A percentile compares a stretch with the other conserved stretches of the same genome.
Conservation (phyloP, 1,140 invertebrate species). For the Lycorma delicatula region DNA sequence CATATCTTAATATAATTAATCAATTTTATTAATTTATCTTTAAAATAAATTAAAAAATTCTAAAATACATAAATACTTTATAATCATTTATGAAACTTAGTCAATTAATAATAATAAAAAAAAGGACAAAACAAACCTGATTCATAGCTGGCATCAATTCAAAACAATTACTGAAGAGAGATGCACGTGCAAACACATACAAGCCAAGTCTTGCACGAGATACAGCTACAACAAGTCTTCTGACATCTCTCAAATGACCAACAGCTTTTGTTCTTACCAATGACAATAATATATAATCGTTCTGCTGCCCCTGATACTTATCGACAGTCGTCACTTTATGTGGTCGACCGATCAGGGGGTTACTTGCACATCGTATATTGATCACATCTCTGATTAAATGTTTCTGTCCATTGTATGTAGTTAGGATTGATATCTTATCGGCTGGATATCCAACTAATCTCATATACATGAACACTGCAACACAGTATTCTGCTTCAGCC, state of each 20-base stretch:
- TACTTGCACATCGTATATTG: constrained; percentile 85
- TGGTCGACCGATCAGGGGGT: constrained; percentile 93
- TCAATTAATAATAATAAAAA: too few species aligned
- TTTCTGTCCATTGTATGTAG: constrained; percentile 99
- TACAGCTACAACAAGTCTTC: constrained; percentile 95
- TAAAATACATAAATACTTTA: too few species aligned
- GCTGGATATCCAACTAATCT: constrained; percentile 93
- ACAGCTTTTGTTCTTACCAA: constrained; percentile 92
- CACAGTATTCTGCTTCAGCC: constrained; percentile 97
- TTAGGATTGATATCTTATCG: constrained; percentile 96
- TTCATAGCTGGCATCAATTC: constrained; percentile 93
- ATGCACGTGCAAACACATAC: constrained; percentile 89
- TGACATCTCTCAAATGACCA: constrained; percentile 92
- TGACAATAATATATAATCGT: constrained; percentile 95
- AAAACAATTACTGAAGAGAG: constrained; percentile 92
- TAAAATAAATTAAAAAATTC: too few species aligned
- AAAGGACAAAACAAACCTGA: too few species aligned
- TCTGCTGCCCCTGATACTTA: constrained; percentile 99
- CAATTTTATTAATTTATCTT: too few species aligned
- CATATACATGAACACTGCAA: constrained; percentile 99
- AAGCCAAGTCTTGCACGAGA: constrained; percentile 95
- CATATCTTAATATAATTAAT: too few species aligned
- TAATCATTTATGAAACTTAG: too few species aligned
- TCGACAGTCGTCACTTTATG: constrained; percentile 94
- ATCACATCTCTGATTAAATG: constrained; percentile 95